These are phyloP conservation scores for Drosophila demipolita DNA, from an alignment of 2,888 invertebrate genomes.

Conservation along the genomic window DNA sequence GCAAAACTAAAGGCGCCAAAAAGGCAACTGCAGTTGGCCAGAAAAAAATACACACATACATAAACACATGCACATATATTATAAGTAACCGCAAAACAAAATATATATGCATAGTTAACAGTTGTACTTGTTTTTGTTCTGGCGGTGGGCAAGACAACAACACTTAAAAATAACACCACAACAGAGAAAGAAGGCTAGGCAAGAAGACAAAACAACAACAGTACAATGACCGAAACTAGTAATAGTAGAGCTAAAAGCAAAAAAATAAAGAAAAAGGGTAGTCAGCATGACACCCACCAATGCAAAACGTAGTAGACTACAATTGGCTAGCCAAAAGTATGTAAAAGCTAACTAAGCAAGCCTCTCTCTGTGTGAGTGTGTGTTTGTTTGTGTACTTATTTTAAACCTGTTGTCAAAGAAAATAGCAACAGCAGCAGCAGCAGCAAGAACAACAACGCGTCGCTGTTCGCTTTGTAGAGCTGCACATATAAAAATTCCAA, in stretches of 20 bases:
- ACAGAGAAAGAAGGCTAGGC: constrained; percentile 15
- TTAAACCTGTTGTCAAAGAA: constrained; percentile 72
- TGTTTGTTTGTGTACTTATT: constrained; percentile 48
- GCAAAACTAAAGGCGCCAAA: constrained; percentile 60
- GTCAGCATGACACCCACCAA: constrained; percentile 43
- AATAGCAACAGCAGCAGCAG: constrained; percentile 45
- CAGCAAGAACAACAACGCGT: constrained; percentile 36
- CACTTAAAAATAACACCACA: constrained; percentile 17
- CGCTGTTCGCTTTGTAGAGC: constrained; percentile 40
- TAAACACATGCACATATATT: not conserved
- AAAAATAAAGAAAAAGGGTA: constrained; percentile 56
- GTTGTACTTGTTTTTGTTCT: constrained; percentile 27
- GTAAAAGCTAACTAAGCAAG: constrained; percentile 41
- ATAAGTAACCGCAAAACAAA: constrained; percentile 24
- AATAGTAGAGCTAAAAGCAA: constrained; percentile 32
- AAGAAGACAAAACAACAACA: constrained; percentile 25
- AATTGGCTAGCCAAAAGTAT: constrained; percentile 43
- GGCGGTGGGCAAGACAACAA: constrained; percentile 50
- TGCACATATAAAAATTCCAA: constrained; percentile 74
- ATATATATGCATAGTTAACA: constrained; percentile 14
- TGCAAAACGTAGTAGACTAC: constrained; percentile 56
- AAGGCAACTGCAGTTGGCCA: constrained; percentile 49
- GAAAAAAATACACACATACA: constrained; percentile 20
- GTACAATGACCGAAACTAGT: constrained; percentile 74
- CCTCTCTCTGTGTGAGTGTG: constrained; percentile 26